A percentile compares a stretch with the other conserved stretches of the same genome.
Conservation (phyloP, 2,797 vertebrate species). For the Acridotheres tristis region DNA sequence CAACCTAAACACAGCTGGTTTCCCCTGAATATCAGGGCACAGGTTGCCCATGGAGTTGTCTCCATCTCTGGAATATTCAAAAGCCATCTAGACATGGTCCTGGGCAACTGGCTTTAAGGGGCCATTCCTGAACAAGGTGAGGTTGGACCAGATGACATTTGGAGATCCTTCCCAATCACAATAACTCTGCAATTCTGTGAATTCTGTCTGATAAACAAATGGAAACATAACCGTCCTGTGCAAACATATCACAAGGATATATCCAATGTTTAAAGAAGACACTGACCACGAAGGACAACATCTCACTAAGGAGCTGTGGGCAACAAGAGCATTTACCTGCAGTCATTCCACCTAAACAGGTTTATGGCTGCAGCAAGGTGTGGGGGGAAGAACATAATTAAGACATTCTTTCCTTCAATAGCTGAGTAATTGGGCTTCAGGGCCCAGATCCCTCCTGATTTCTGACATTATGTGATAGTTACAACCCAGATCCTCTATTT, state of each 20-base stretch:
- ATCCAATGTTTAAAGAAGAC: not conserved
- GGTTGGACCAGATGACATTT: not conserved
- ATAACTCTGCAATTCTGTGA: not conserved
- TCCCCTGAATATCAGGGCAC: not conserved
- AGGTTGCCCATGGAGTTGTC: not conserved
- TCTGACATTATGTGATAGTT: not conserved
- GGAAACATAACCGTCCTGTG: not conserved
- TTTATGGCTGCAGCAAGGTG: not conserved
- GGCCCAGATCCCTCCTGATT: not conserved
- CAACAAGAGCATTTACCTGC: not conserved
- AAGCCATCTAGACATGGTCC: fast-evolving
- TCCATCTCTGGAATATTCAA: not conserved
- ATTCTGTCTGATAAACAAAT: not conserved
- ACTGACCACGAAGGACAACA: fast-evolving
- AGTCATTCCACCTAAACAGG: not conserved
- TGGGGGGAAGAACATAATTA: not conserved
- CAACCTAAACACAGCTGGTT: not conserved
- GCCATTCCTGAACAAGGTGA: not conserved
- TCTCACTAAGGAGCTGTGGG: not conserved
- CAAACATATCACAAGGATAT: not conserved
- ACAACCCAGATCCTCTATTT: not conserved
- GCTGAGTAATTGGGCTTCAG: not conserved
- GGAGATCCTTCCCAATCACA: not conserved
- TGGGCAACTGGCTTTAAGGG: not conserved
- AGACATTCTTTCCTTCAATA: not conserved